Conservation (phyloP, 1,140 invertebrate genomes). For the Dolichoris vasculosae region DNA sequence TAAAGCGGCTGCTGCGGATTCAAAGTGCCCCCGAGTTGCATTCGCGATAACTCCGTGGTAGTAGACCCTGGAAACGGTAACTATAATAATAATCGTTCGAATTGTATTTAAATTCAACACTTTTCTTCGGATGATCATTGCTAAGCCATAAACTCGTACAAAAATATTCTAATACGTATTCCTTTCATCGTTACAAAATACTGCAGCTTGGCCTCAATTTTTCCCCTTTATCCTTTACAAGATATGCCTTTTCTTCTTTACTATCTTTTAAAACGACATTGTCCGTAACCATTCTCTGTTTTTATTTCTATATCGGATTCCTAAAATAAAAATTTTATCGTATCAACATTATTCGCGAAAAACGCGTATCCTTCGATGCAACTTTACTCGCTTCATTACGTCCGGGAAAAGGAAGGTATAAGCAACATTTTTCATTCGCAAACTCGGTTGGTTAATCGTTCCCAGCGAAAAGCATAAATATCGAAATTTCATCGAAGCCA, state of each 20-base stretch:
- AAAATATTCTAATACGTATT: neutral
- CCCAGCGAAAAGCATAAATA: neutral
- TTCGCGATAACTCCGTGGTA: neutral
- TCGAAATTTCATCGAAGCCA: neutral
- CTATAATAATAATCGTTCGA: neutral
- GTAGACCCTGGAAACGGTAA: neutral
- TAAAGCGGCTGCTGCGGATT: constrained; percentile 3
- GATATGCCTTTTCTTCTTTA: neutral
- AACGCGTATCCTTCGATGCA: neutral
- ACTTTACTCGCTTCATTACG: neutral
- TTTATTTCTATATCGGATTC: neutral
- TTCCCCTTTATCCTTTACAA: neutral
- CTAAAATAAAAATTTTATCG: constrained; percentile 11
- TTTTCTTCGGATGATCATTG: neutral
- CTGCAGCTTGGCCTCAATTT: neutral
- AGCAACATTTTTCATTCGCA: neutral
- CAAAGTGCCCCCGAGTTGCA: neutral
- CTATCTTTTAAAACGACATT: constrained; percentile 12
- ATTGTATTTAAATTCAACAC: constrained; percentile 2
- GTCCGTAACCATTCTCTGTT: constrained; percentile 1
- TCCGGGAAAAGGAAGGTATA: neutral
- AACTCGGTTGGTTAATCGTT: neutral
- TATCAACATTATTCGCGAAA: neutral
- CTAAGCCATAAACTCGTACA: neutral
- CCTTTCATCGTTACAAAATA: neutral